Percentiles rank a stretch among this genome's conserved stretches.
phyloP scores from a whole-genome alignment of 2,888 invertebrate species.

The Lapara coniferarum region DNA sequence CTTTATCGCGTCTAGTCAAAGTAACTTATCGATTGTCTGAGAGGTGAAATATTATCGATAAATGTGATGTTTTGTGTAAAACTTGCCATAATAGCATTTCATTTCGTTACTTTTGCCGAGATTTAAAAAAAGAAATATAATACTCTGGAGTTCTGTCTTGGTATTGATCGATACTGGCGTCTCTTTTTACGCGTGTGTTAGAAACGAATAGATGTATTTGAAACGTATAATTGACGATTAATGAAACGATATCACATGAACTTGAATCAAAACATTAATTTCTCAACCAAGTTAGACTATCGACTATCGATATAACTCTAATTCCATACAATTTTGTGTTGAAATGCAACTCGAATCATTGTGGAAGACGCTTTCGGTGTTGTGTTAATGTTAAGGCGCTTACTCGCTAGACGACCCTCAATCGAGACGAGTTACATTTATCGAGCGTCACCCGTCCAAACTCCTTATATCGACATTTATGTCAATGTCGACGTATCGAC shows the following conservation, averaged over 20 bases:
- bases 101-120: not conserved
- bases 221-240: not conserved
- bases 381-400: constrained; percentile 53
- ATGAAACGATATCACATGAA: not conserved
- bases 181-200: constrained; percentile 22
- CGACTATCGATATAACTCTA: constrained; percentile 26
- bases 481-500: constrained; percentile 12
- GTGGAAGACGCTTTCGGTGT: constrained; percentile 63
- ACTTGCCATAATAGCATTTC: constrained; percentile 19
- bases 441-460: constrained; percentile 60
- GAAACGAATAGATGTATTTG: constrained; percentile 13
- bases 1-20: constrained; percentile 27
- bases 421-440: constrained; percentile 55
- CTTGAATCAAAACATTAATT: constrained; percentile 4
- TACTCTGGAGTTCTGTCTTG: not conserved
- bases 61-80: constrained; percentile 18
- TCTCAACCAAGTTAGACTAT: constrained; percentile 16
- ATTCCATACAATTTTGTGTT: constrained; percentile 29
- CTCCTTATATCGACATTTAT: constrained; percentile 37
- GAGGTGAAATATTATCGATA: constrained; percentile 11
- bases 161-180: constrained; percentile 22
- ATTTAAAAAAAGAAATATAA: constrained; percentile 8
- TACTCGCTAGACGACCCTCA: constrained; percentile 49
- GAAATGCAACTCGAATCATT: constrained; percentile 46
- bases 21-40: constrained; percentile 18